Conservation (phyloP, 1,140 invertebrate genomes). For the Periplaneta americana region DNA sequence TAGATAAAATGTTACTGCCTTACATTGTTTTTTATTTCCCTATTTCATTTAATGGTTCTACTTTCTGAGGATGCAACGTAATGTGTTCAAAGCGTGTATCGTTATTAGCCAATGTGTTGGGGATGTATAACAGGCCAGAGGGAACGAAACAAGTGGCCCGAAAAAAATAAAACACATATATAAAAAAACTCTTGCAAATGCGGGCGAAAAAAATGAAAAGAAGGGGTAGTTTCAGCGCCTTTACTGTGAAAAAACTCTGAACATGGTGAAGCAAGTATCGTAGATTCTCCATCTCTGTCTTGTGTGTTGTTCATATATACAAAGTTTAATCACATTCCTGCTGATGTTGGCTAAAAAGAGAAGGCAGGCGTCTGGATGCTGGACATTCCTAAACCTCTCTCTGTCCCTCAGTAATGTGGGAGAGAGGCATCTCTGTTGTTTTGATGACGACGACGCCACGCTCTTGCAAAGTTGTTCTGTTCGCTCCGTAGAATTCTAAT, state of each 20-base stretch:
- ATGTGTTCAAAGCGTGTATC: too few relatives aligned
- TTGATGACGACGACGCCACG: not conserved
- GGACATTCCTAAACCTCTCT: not conserved
- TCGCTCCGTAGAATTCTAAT: not conserved
- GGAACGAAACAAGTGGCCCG: too few relatives aligned
- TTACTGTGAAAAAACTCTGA: not conserved
- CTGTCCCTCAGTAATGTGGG: not conserved
- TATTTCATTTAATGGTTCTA: too few relatives aligned
- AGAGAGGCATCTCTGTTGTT: not conserved
- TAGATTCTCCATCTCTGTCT: not conserved
- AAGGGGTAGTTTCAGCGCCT: not conserved
- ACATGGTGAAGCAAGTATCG: not conserved
- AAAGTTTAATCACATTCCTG: not conserved
- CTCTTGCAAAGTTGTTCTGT: not conserved
- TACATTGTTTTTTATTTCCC: too few relatives aligned
- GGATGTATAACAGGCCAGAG: too few relatives aligned
- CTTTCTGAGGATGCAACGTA: too few relatives aligned
- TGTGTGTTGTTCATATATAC: not conserved
- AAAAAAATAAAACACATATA: too few relatives aligned
- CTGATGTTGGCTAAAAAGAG: not conserved
- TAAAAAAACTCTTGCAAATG: too few relatives aligned
- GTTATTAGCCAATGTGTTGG: too few relatives aligned
- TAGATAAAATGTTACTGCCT: too few relatives aligned
- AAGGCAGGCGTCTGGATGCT: not conserved
- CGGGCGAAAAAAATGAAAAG: too few relatives aligned